A percentile compares a stretch with the other conserved stretches of the same genome.
phyloP scores from a whole-genome alignment of 2,888 invertebrate species.

The Chouioia cunea region DNA sequence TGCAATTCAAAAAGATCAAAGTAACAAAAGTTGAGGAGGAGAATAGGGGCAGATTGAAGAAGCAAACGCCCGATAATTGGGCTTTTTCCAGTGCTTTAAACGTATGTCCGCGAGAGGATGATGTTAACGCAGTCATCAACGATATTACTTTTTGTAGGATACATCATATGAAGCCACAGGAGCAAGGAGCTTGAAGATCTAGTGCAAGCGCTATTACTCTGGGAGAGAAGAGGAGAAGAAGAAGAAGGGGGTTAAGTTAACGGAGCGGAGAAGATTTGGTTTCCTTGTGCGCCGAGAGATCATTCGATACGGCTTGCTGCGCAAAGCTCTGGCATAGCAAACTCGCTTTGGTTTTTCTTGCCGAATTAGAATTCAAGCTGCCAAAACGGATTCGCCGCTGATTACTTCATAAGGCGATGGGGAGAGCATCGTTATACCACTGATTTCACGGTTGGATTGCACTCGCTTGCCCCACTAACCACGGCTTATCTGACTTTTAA shows the following conservation, averaged over 20 bases:
- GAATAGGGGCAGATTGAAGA: neutral
- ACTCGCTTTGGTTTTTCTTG: constrained; percentile 20
- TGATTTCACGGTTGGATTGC: constrained; percentile 36
- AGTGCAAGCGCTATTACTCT: constrained; percentile 24
- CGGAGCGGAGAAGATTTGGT: constrained; percentile 31
- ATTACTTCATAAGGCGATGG: constrained; percentile 30
- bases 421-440: neutral
- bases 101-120: neutral
- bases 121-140: constrained; percentile 30
- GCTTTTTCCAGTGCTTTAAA: neutral
- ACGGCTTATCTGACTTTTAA: too few relatives aligned
- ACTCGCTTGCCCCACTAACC: too few relatives aligned
- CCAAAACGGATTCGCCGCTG: constrained; percentile 21
- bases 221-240: neutral
- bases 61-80: neutral
- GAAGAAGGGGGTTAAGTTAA: constrained; percentile 14
- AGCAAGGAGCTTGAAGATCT: neutral
- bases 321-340: neutral
- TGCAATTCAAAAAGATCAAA: too few relatives aligned
- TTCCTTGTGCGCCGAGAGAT: constrained; percentile 6
- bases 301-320: constrained; percentile 24
- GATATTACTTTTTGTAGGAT: constrained; percentile 35
- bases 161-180: neutral
- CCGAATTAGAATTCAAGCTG: constrained; percentile 30
- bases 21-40: too few relatives aligned